Evolutionary conservation across 2,113 vertebrate genomes (phyloP).

Genomic region (Sisor rabdophorus): DNA sequence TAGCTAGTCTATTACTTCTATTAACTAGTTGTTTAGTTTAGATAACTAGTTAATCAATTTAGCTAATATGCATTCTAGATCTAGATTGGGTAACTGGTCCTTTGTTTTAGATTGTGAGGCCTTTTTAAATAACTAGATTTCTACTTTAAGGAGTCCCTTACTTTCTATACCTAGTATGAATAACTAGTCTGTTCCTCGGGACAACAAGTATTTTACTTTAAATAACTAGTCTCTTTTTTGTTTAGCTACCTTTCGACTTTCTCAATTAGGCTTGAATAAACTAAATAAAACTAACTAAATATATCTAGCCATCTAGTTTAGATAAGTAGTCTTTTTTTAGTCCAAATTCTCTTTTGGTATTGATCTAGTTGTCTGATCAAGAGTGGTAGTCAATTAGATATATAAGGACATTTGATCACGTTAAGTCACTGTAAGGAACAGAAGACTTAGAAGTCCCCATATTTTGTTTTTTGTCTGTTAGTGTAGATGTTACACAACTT

Average conservation of each 20-base stretch:
- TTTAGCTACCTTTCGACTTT: too few relatives aligned
- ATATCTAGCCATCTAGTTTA: neutral
- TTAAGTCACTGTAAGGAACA: too few relatives aligned
- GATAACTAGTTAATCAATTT: neutral
- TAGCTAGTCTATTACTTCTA: neutral
- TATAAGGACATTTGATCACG: neutral
- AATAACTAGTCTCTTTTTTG: neutral
- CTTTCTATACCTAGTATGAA: neutral
- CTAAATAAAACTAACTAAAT: too few relatives aligned
- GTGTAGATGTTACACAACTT: neutral
- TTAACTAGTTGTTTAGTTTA: neutral
- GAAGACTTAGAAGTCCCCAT: too few relatives aligned
- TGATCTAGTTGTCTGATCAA: too few relatives aligned
- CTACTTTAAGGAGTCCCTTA: neutral
- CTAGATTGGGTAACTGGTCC: neutral
- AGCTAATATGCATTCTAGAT: too few relatives aligned
- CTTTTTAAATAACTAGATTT: neutral
- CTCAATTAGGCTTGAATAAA: too few relatives aligned
- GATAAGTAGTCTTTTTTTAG: neutral
- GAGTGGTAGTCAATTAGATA: neutral
- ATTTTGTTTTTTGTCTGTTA: neutral
- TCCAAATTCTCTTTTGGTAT: too few relatives aligned
- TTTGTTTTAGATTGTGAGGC: neutral
- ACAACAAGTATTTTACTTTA: neutral
- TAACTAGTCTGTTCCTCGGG: neutral